Evolutionary conservation across 2,797 vertebrate species (phyloP).

Genomic region (Rousettus madagascariensis): DNA sequence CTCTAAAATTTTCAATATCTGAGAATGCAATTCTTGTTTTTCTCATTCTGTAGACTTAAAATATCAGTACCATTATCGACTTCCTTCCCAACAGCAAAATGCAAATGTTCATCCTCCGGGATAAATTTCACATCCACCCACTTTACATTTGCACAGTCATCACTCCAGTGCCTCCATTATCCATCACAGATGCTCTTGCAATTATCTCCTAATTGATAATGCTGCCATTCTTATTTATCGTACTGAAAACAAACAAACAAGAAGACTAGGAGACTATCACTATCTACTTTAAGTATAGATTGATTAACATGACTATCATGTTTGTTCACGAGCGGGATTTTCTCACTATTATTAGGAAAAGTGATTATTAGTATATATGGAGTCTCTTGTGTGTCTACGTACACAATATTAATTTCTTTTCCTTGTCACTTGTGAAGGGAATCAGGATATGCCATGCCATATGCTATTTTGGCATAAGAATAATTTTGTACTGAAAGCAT

Average conservation of each 20-base stretch:
- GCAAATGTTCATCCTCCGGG: not conserved
- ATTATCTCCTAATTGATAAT: not conserved
- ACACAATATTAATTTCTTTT: not conserved
- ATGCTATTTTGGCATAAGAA: not conserved
- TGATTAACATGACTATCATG: not conserved
- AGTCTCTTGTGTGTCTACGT: not conserved
- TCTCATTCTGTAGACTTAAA: not conserved
- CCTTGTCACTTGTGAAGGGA: not conserved
- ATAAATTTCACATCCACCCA: not conserved
- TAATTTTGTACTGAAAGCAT: not conserved
- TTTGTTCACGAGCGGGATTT: not conserved
- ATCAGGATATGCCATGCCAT: not conserved
- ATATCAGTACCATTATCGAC: not conserved
- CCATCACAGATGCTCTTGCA: not conserved
- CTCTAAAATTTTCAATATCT: not conserved
- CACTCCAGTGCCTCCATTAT: not conserved
- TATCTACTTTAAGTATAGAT: not conserved
- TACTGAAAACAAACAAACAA: not conserved
- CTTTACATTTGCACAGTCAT: not conserved
- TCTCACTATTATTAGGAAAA: not conserved
- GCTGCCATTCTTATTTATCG: not conserved
- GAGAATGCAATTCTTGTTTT: not conserved
- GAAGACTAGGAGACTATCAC: not conserved
- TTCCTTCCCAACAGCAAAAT: not conserved
- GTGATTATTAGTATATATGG: not conserved